Base-by-base conservation (phyloP, 1,140 invertebrate genomes). In the Cyclina sinensis region DNA sequence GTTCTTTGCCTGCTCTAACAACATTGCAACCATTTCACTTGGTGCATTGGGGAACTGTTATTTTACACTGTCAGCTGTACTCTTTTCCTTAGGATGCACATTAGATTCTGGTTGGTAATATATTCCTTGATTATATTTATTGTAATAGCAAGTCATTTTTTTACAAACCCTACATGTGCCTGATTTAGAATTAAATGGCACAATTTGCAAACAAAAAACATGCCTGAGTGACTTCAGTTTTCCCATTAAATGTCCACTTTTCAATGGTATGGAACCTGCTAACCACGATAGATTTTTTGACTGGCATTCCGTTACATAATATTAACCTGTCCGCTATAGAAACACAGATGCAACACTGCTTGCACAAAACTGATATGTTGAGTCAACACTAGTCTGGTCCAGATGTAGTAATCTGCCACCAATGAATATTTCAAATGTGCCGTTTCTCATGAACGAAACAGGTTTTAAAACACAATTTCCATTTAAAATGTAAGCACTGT, bases 181-280 rank as follows among this genome's bases (percentile, higher is more conserved):
- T 18, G 3, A 35, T 39, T 1, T 9, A 27, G 46, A 14, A 65
- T 59, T 80, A 18, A 79, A 65, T 46, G 62, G 57, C n/a, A 80
- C 59, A 7, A 65, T 27, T 35, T 24, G 54, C 76, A 88, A 48
- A 37, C 32, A 70, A 39, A 24, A 76, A 68, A 37, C 59, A 18
- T 37, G 81, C 0, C 0, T 4, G 11, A 27, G 35, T 12, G 27
- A 27, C 46, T 54, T 37, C 24, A 30, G 48, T 9, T 27, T n/a
- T 30, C 14, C 35, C 14, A 24, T 24, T 16, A 21, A 48, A 46
- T 62, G 18, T 70, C 2, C 0, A 11, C 24, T 32, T 65, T 51
- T 87, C 85, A 4, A 87, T 11, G 35, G 54, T 46, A 35, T 87
- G 85, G 62, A 65, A 80, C 14, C 74, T n/a, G 32, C 18, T 80